These are phyloP conservation scores for Pomatorhinus ruficollis DNA, from an alignment of 2,113 vertebrate species.

Conservation along the genomic window DNA sequence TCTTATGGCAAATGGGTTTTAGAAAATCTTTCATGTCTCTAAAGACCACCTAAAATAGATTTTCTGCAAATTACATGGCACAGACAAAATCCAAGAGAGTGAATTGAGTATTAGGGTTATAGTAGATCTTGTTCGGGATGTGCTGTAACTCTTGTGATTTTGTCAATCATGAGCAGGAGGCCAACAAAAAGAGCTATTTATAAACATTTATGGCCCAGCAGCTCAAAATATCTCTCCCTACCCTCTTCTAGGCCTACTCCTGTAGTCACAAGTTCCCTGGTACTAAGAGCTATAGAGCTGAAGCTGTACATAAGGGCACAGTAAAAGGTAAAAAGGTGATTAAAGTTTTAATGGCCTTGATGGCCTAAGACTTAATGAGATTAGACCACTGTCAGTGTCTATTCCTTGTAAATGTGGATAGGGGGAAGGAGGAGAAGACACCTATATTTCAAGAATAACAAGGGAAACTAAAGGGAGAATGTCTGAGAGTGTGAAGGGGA, in stretches of 20 bases:
- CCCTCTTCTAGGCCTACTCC: neutral
- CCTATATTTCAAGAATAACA: neutral
- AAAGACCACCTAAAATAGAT: conserved; percentile 12
- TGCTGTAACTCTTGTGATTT: neutral
- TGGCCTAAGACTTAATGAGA: neutral
- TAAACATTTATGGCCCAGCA: neutral
- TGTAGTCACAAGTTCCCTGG: neutral
- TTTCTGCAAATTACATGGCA: neutral
- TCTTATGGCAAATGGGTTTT: conserved; percentile 3
- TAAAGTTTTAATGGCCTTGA: conserved; percentile 8
- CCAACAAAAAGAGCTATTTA: conserved; percentile 14
- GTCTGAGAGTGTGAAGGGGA: neutral
- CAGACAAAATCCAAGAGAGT: neutral
- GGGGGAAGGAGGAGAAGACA: neutral
- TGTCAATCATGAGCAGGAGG: neutral
- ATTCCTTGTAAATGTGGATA: neutral
- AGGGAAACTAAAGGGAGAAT: neutral
- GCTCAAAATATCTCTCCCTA: conserved; percentile 5
- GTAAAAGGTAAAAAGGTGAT: conserved; percentile 29
- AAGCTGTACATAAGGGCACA: neutral
- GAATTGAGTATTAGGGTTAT: neutral
- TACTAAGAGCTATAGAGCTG: neutral
- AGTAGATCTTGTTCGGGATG: neutral
- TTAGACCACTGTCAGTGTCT: neutral
- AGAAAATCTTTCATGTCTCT: neutral